A percentile compares a stretch with the other conserved stretches of the same genome.
Conservation (phyloP, 2,113 vertebrate species). For the Turnix velox region DNA sequence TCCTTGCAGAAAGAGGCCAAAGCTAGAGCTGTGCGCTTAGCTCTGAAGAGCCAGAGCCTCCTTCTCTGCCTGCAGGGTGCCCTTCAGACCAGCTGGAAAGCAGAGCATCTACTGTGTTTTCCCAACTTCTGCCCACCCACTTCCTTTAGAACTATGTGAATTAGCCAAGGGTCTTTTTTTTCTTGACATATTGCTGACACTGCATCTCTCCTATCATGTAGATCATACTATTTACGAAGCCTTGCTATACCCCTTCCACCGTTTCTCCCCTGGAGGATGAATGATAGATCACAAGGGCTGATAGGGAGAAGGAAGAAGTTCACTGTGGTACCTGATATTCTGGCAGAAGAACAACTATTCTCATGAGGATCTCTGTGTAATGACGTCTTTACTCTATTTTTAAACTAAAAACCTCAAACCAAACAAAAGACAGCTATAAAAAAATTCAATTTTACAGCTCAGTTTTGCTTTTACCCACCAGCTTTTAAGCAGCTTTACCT, state of each 20-base stretch:
- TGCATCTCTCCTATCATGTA: background rate
- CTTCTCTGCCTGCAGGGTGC: background rate
- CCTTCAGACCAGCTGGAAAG: background rate
- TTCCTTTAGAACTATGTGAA: background rate
- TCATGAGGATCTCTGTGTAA: background rate
- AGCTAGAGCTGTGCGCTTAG: background rate
- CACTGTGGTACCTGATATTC: background rate
- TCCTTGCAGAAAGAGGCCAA: background rate
- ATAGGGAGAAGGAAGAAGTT: background rate
- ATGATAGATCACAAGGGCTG: background rate
- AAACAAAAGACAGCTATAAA: background rate
- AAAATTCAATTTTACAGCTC: background rate
- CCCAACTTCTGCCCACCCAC: background rate
- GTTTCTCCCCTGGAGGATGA: background rate
- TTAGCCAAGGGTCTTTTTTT: background rate
- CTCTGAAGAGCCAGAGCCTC: background rate
- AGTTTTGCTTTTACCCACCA: background rate
- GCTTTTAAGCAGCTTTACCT: background rate
- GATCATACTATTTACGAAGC: background rate
- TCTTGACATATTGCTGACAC: background rate
- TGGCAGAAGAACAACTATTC: background rate
- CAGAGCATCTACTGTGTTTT: background rate
- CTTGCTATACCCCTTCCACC: background rate
- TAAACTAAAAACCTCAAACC: background rate
- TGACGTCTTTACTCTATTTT: background rate